Conservation (phyloP, 1,140 invertebrate genomes). For the Sitodiplosis mosellana region DNA sequence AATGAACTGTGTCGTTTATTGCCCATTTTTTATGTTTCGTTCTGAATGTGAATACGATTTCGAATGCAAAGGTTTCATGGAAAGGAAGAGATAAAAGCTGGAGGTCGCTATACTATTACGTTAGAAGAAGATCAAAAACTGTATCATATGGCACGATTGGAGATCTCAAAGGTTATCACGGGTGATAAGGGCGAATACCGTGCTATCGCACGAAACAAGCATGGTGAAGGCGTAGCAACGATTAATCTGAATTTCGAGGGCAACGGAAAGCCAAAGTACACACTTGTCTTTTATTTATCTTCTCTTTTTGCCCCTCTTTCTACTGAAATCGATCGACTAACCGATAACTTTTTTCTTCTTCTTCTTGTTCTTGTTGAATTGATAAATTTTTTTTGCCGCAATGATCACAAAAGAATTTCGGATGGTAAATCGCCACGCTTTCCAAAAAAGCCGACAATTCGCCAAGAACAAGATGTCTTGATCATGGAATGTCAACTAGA, state of each 20-base stretch:
- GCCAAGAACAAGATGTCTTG: conserved; percentile 81
- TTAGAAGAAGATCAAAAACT: conserved; percentile 71
- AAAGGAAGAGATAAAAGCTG: conserved; percentile 55
- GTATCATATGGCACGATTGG: conserved; percentile 71
- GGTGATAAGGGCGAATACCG: conserved; percentile 84
- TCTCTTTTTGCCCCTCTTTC: neutral
- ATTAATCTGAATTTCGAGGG: conserved; percentile 93
- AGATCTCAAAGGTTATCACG: conserved; percentile 66
- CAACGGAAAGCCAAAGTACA: conserved; percentile 58
- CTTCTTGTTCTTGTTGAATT: conserved; percentile 4
- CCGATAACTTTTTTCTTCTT: neutral
- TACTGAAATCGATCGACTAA: neutral
- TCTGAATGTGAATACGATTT: too few species aligned
- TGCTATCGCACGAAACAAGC: conserved; percentile 77
- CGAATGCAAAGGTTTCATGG: conserved; percentile 56
- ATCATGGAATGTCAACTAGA: conserved; percentile 93
- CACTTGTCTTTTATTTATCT: neutral
- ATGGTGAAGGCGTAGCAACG: conserved; percentile 79
- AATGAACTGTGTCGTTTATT: too few species aligned
- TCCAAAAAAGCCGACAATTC: conserved; percentile 92
- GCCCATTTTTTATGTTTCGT: too few species aligned
- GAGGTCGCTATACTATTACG: conserved; percentile 55
- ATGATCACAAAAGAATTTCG: conserved; percentile 54
- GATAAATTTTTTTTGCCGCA: conserved; percentile 1
- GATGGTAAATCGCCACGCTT: conserved; percentile 89